Conservation (phyloP, 1,140 invertebrate genomes). For the Caligus rogercresseyi region DNA sequence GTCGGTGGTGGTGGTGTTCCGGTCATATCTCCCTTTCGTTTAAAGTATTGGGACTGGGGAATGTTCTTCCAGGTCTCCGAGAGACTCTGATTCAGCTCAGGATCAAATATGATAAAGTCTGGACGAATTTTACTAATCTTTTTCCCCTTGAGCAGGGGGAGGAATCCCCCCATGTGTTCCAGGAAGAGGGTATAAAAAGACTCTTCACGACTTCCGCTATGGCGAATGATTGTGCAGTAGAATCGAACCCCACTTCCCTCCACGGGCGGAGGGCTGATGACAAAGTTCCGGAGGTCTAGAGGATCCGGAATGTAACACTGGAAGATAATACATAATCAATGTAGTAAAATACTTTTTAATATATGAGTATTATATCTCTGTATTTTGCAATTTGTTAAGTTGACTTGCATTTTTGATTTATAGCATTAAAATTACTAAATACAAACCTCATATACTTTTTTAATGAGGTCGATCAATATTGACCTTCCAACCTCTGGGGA, state of each 20-base stretch:
- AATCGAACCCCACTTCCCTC: conserved; percentile 46
- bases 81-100: conserved; percentile 37
- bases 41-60: neutral
- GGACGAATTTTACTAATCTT: conserved; percentile 88
- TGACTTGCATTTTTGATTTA: no score
- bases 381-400: no score
- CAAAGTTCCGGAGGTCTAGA: conserved; percentile 69
- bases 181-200: conserved; percentile 86
- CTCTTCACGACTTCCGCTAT: conserved; percentile 38
- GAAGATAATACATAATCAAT: conserved; percentile 21
- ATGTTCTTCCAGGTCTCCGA: neutral
- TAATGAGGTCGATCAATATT: no score
- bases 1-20: neutral
- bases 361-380: no score
- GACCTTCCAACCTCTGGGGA: no score
- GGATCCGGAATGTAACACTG: conserved; percentile 85
- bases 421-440: no score
- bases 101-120: conserved; percentile 95
- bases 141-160: conserved; percentile 86
- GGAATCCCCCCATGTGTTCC: conserved; percentile 75
- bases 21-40: neutral
- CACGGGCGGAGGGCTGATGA: conserved; percentile 66
- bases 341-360: neutral
- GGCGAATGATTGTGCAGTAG: conserved; percentile 89
- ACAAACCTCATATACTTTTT: no score